These are phyloP conservation scores for Hemitrygon akajei DNA, from an alignment of 2,797 vertebrate genomes.

Conservation along the genomic window DNA sequence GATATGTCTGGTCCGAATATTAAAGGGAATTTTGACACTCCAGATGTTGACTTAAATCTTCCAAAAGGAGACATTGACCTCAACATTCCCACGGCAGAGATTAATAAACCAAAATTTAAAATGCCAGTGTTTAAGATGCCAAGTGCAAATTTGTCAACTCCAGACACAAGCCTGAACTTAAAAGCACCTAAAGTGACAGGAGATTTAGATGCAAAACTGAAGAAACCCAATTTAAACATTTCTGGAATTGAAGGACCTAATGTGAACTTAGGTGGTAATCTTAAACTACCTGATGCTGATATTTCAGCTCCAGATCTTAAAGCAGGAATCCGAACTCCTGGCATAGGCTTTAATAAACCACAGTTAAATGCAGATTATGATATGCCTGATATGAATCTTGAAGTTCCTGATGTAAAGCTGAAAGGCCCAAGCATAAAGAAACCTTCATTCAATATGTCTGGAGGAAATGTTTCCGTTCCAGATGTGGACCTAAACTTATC, in stretches of 20 bases:
- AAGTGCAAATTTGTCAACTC: slow-evolving; percentile 49
- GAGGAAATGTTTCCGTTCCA: slow-evolving; percentile 47
- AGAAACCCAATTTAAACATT: slow-evolving; percentile 40
- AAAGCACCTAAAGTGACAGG: slow-evolving; percentile 45
- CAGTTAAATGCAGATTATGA: background rate
- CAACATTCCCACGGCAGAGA: slow-evolving; percentile 39
- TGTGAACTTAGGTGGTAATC: slow-evolving; percentile 43
- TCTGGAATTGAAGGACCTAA: slow-evolving; percentile 20
- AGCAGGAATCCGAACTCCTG: background rate
- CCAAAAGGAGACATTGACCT: slow-evolving; percentile 45
- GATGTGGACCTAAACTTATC: slow-evolving; percentile 39
- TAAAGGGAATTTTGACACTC: slow-evolving; percentile 20
- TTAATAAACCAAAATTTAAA: slow-evolving; percentile 46
- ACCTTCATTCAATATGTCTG: background rate
- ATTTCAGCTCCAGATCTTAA: slow-evolving; percentile 41
- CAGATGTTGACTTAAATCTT: slow-evolving; percentile 31
- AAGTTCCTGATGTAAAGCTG: slow-evolving; percentile 34
- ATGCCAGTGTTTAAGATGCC: slow-evolving; percentile 58
- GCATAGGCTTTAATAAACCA: background rate
- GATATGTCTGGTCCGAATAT: slow-evolving; percentile 40
- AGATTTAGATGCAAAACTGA: slow-evolving; percentile 41
- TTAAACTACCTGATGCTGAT: slow-evolving; percentile 47
- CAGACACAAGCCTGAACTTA: slow-evolving; percentile 41
- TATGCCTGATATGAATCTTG: slow-evolving; percentile 35
- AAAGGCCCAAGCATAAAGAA: slow-evolving; percentile 32